Percentiles rank a stretch among this genome's conserved stretches.
Evolutionary conservation across 2,888 invertebrate genomes (phyloP).

Genomic region (Eledone cirrhosa): DNA sequence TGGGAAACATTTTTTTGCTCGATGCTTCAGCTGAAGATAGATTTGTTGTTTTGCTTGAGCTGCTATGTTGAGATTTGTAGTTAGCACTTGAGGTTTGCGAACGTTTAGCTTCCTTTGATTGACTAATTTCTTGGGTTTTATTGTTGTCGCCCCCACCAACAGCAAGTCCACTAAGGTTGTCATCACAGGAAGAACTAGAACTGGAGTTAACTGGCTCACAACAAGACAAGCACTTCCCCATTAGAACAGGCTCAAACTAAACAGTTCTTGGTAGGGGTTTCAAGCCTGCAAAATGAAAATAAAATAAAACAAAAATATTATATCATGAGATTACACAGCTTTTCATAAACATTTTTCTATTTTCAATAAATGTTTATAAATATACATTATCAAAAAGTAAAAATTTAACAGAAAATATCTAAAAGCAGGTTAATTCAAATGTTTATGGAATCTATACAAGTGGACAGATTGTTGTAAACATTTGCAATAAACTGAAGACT

Average conservation of each 20-base stretch:
- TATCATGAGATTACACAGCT: no score
- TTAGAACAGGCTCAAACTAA: conserved; percentile 39
- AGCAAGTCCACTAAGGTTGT: conserved; percentile 36
- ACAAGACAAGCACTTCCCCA: conserved; percentile 63
- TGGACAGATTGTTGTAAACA: no score
- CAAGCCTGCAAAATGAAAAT: no score
- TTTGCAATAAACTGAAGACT: no score
- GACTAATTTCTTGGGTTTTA: neutral
- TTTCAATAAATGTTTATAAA: no score
- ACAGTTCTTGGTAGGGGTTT: neutral
- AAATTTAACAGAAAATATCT: no score
- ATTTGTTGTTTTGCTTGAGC: conserved; percentile 18
- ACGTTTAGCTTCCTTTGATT: conserved; percentile 1
- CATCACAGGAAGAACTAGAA: conserved; percentile 41
- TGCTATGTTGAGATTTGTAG: conserved; percentile 8
- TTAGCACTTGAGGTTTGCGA: conserved; percentile 4
- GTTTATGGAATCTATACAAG: no score
- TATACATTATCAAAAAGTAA: no score
- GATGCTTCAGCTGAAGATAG: conserved; percentile 36
- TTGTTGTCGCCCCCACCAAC: conserved; percentile 35
- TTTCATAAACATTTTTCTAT: no score
- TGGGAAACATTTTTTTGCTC: conserved; percentile 60
- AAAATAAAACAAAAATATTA: no score
- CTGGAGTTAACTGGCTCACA: conserved; percentile 55
- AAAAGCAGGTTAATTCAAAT: no score